Base-by-base conservation (phyloP, 1,140 invertebrate species). In the Lordiphosa stackelbergi region DNA sequence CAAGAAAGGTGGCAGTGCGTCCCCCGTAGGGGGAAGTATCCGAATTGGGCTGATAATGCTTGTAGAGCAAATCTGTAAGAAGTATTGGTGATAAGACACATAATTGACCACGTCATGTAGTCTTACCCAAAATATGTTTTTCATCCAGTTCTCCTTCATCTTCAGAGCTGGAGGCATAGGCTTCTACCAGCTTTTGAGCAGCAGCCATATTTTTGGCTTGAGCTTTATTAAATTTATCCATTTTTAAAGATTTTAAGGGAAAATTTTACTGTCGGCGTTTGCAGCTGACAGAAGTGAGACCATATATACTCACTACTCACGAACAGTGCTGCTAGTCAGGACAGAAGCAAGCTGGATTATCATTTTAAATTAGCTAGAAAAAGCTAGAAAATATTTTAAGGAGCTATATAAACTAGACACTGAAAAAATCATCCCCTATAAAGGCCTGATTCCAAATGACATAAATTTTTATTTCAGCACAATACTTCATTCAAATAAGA, bases 1-100 rank as follows among this genome's bases (percentile, higher is more conserved):
- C 91, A 31, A 96, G 85, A 83, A 93, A 92, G 11, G 92, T 91
- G 55, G 92, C 90, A 4, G 93, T 94, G 87, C 91, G 19, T 19
- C 19, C 19, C 3, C 2, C 19, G 3, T 19, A 19, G 19, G 19
- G 90, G n/a, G 45, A 41, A 4, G 24, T 22, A 8, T 47, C 28
- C n/a, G 59, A 31, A 11, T 43, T 0, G 10, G 59, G 52, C 5
- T 66, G 45, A 35, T 85, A 86, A 43, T 86, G 63, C 16, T 83
- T 85, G 35, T 84, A 81, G 3, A 84, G 43, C 10, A 66, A 47
- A 49, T 81, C 78, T 83, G 6, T 16, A 53, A 16, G 22, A 28
- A 31, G 8, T 31, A 9, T 28, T n/a, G 2, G 13, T 38, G 11
- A 6, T 38, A 38, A 38, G 37, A 11, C 12, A 1, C 13, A 43